phyloP scores from a whole-genome alignment of 2,797 vertebrate genomes.

The Ficedula albicollis region DNA sequence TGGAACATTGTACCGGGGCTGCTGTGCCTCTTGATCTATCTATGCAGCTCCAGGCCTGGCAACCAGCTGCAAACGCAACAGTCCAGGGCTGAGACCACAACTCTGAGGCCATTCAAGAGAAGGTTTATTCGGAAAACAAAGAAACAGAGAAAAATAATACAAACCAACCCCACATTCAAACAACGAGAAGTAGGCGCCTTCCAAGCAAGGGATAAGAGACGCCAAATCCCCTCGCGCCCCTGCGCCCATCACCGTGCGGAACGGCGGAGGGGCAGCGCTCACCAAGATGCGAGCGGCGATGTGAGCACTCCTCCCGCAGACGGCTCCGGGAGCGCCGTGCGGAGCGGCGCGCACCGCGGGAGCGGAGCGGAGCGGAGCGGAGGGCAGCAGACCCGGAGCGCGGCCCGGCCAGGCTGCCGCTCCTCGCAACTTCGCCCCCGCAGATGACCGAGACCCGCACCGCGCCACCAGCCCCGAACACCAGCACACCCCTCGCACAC shows the following conservation, averaged over 20 bases:
- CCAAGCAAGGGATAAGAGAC: background rate
- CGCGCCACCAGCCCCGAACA: background rate
- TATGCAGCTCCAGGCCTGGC: slow-evolving; percentile 1
- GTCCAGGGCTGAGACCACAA: background rate
- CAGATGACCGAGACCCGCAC: background rate
- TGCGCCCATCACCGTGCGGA: background rate
- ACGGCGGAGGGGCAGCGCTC: background rate
- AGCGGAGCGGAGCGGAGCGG: background rate
- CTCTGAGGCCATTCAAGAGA: background rate
- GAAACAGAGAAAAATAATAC: background rate
- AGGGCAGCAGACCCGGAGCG: background rate
- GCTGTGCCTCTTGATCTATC: background rate
- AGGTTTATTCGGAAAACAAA: background rate
- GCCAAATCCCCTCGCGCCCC: background rate
- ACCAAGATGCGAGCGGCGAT: background rate
- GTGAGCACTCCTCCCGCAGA: background rate
- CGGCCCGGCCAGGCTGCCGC: background rate
- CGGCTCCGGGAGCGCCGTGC: background rate
- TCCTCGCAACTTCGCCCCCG: background rate
- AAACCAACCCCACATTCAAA: background rate
- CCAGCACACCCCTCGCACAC: background rate
- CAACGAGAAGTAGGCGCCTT: background rate
- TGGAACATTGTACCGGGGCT: background rate
- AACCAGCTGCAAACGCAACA: slow-evolving; percentile 16
- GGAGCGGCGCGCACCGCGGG: background rate